Percentiles rank a stretch among this genome's conserved stretches.
Evolutionary conservation across 1,140 invertebrate genomes (phyloP).

Genomic region (Drosophila nebulosa): DNA sequence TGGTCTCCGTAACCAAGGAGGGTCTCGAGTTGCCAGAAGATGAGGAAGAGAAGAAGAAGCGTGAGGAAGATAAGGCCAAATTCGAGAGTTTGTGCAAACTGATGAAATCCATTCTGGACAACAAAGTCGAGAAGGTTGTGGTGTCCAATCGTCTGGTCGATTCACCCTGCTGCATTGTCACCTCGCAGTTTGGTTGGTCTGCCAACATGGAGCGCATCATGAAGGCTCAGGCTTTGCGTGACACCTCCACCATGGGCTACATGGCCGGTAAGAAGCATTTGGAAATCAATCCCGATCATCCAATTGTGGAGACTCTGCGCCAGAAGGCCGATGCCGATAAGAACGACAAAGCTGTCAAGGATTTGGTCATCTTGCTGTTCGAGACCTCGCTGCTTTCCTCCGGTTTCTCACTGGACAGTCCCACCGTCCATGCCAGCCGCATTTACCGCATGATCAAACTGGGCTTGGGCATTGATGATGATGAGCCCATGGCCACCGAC

Average conservation of each 20-base stretch:
- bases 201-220: constrained; percentile 99
- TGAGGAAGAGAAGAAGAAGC: constrained; percentile 98
- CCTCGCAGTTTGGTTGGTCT: constrained; percentile 99
- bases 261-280: constrained; percentile 99
- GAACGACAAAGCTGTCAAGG: constrained; percentile 98
- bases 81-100: constrained; percentile 97
- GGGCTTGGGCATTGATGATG: constrained; percentile 97
- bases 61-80: constrained; percentile 96
- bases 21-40: constrained; percentile 97
- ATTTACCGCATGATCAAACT: constrained; percentile 98
- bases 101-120: constrained; percentile 99
- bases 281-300: constrained; percentile 98
- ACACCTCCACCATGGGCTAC: constrained; percentile 98
- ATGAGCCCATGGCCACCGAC: constrained; percentile 88
- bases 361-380: constrained; percentile 95
- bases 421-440: constrained; percentile 90
- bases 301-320: constrained; percentile 94
- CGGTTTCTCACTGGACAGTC: constrained; percentile 95
- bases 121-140: constrained; percentile 98
- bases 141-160: constrained; percentile 96
- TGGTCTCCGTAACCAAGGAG: constrained; percentile 98
- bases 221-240: constrained; percentile 97
- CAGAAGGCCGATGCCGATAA: constrained; percentile 97
- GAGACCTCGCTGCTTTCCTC: constrained; percentile 95
- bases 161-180: constrained; percentile 99